Base-by-base conservation (phyloP, 2,797 vertebrate genomes). In the Sarcophilus harrisii region DNA sequence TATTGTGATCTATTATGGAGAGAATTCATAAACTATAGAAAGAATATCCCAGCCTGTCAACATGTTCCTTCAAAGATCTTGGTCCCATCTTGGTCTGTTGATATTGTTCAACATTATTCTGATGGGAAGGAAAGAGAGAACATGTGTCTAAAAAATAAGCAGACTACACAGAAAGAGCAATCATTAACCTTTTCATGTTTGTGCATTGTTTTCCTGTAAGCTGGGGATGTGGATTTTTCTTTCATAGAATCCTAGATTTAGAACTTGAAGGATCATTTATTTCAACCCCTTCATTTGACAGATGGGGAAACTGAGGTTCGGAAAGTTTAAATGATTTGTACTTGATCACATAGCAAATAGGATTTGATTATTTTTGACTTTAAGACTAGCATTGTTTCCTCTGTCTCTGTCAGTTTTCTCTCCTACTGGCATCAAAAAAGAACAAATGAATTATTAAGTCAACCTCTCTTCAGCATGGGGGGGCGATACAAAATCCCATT, bases 11-110 rank as follows among this genome's bases (percentile, higher is more conserved):
- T 12, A 28, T 52, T 52, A 1, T 5, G 32, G 32, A 89, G 27
- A 87, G 10, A 49, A 55, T 91, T 49, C 66, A 30, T 95, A 60
- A 14, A 92, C 38, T n/a, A 54, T 38, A 55, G 13, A 73, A 58
- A 92, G 57, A 58, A 89, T 54, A 57, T 55, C 92, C 58, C 92
- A 66, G 49, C 57, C 60, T 90, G 21, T 8, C 49, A 66, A 91
- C 95, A 1, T 87, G 38, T 29, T 59, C 94, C 27, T 57, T 93
- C 94, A 92, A 95, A 93, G 91, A 89, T 30, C 2, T 49, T 57
- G 60, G n/a, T 13, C 49, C 49, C 62, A 91, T 57, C 21, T 87
- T 87, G 9, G 21, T 21, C 38, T 87, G 73, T 49, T 45, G 38
- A 87, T 32, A n/a, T 28, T 6, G 58, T 92, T 28, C 21, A 21